These are phyloP conservation scores for Zootoca vivipara DNA, from an alignment of 2,113 vertebrate genomes.

Conservation along the genomic window DNA sequence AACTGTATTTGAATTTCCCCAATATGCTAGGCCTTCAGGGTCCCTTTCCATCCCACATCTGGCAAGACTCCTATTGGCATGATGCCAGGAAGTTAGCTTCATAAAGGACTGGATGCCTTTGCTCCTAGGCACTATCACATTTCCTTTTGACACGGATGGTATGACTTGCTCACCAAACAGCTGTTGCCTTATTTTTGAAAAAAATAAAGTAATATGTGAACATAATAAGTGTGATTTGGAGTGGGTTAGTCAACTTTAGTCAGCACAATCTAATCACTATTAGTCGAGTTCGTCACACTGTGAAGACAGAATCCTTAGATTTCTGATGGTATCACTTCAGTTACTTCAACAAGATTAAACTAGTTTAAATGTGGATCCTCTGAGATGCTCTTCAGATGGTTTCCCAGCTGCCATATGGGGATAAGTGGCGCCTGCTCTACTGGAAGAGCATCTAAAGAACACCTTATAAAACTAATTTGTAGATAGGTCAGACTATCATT, in stretches of 20 bases:
- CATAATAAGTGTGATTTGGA: neutral
- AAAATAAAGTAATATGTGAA: neutral
- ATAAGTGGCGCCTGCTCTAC: neutral
- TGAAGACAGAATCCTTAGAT: neutral
- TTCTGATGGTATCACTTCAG: neutral
- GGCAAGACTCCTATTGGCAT: neutral
- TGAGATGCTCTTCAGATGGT: too few relatives aligned
- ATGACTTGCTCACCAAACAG: neutral
- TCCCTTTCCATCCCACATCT: neutral
- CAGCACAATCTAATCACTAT: neutral
- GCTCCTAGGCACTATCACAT: neutral
- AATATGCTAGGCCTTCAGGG: rapidly evolving
- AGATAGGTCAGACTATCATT: neutral
- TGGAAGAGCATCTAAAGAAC: neutral
- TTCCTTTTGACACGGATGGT: constrained; percentile 9
- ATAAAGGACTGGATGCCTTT: neutral
- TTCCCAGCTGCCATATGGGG: neutral
- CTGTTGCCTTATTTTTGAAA: constrained; percentile 22
- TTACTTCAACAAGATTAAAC: neutral
- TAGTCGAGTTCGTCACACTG: neutral
- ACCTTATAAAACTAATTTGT: neutral
- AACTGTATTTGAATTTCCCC: neutral
- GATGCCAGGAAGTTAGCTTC: neutral
- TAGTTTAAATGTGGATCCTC: neutral
- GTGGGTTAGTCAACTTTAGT: rapidly evolving